Conservation (phyloP, 1,140 invertebrate species). For the Camponotus pennsylvanicus region DNA sequence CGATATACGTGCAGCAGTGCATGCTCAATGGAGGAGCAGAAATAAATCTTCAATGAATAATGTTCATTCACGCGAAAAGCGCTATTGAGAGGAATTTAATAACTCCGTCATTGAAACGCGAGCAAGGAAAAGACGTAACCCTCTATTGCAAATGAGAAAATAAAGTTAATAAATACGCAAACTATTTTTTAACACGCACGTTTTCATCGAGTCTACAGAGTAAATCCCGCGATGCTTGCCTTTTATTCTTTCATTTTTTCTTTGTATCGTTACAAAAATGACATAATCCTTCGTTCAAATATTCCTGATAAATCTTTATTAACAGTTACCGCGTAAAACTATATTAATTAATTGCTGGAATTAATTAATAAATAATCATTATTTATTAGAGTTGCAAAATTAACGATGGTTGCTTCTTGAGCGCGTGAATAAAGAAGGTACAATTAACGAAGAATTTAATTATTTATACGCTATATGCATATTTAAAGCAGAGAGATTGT, state of each 20-base stretch:
- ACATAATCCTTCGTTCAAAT: not conserved
- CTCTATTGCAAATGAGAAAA: slow-evolving; percentile 38
- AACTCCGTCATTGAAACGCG: slow-evolving; percentile 52
- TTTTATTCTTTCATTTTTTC: no score
- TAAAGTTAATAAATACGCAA: slow-evolving; percentile 11
- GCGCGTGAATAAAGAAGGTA: not conserved
- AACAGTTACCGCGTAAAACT: not conserved
- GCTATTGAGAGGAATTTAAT: slow-evolving; percentile 62
- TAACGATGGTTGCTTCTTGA: not conserved
- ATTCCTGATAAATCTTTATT: not conserved
- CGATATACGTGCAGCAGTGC: slow-evolving; percentile 51
- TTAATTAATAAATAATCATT: not conserved
- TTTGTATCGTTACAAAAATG: not conserved
- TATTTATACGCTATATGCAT: not conserved
- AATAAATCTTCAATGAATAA: slow-evolving; percentile 61
- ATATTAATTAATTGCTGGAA: slow-evolving; percentile 21
- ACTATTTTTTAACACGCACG: slow-evolving; percentile 14
- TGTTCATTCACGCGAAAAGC: slow-evolving; percentile 51
- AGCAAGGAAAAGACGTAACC: slow-evolving; percentile 40
- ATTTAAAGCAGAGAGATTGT: not conserved
- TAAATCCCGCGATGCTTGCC: not conserved
- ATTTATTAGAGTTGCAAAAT: not conserved
- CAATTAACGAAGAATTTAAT: slow-evolving; percentile 30
- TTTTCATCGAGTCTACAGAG: slow-evolving; percentile 3
- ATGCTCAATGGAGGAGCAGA: slow-evolving; percentile 50